Evolutionary conservation across 1,140 invertebrate species (phyloP).

Genomic region (Sitodiplosis mosellana): DNA sequence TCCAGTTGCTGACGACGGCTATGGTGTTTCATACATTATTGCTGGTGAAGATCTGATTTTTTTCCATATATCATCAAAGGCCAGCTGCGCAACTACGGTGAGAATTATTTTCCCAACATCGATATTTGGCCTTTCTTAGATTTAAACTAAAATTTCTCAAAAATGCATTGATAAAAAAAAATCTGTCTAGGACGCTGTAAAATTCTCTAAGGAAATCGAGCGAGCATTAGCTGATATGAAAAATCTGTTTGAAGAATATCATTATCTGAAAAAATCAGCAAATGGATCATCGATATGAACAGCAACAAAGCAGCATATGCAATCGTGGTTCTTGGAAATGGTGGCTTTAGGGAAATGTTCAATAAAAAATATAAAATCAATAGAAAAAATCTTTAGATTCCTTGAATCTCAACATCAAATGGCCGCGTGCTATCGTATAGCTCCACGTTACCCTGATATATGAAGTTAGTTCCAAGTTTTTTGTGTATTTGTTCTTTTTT

Average conservation of each 20-base stretch:
- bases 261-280: no score
- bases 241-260: constrained; percentile 40
- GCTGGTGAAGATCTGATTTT: constrained; percentile 90
- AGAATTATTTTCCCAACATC: constrained; percentile 16
- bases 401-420: no score
- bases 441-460: no score
- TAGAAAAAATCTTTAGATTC: no score
- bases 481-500: no score
- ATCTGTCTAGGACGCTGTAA: constrained; percentile 53
- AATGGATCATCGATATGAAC: no score
- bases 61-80: constrained; percentile 95
- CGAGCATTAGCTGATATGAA: constrained; percentile 62
- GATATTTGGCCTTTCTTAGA: background rate
- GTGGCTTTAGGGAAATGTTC: no score
- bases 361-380: no score
- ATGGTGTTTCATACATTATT: constrained; percentile 96
- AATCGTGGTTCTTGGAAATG: no score
- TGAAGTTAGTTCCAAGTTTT: no score
- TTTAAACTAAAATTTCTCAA: background rate
- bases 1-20: constrained; percentile 93
- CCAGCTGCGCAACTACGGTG: constrained; percentile 75
- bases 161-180: constrained; percentile 4
- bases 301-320: no score
- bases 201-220: constrained; percentile 58
- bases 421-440: no score